Percentiles rank a stretch among this genome's conserved stretches.
phyloP scores from a whole-genome alignment of 53 echinoderm and acorn worm species.

The Stichopus horrens region DNA sequence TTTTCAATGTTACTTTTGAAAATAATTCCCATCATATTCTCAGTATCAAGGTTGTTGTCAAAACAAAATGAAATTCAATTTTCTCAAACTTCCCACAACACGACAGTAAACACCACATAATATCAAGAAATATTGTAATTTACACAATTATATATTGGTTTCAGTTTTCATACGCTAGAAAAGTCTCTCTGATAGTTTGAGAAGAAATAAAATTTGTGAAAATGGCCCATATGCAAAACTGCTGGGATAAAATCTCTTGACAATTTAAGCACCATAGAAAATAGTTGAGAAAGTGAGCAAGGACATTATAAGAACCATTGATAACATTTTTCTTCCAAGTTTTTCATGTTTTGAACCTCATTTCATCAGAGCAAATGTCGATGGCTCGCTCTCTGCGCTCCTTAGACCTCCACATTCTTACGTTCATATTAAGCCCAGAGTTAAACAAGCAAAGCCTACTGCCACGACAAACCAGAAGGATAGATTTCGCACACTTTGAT shows the following conservation, averaged over 20 bases:
- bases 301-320: neutral
- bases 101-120: too few species aligned
- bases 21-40: neutral
- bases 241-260: neutral
- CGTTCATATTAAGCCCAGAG: too few species aligned
- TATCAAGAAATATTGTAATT: too few species aligned
- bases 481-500: too few species aligned
- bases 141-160: too few species aligned
- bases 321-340: neutral
- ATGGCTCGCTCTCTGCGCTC: too few species aligned
- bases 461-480: too few species aligned
- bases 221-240: neutral
- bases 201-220: neutral
- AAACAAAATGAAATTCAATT: neutral
- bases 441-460: too few species aligned
- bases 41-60: neutral
- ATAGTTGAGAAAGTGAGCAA: neutral
- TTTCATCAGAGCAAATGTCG: too few species aligned
- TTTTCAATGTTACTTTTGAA: neutral
- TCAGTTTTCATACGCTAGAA: neutral
- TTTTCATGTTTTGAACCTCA: too few species aligned
- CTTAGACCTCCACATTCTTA: too few species aligned
- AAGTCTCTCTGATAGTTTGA: neutral
- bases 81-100: too few species aligned
- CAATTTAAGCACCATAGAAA: neutral